Percentiles rank a stretch among this genome's conserved stretches.
phyloP scores from a whole-genome alignment of 2,797 vertebrate species.

The Brachymystax lenok region DNA sequence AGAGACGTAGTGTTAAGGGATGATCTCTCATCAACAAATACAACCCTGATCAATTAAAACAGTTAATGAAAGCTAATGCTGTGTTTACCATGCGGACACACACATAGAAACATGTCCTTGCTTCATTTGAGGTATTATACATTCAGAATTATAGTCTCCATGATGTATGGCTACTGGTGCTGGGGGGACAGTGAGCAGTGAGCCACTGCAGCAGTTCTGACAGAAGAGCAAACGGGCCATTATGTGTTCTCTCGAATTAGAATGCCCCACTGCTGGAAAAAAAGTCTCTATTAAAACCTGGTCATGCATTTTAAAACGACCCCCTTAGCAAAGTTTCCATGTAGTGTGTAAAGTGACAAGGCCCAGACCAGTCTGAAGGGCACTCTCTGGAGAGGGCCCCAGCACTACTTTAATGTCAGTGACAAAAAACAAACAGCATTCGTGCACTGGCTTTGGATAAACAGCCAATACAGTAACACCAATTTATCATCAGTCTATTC shows the following conservation, averaged over 20 bases:
- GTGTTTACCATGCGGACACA: not conserved
- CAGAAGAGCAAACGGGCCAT: too few species aligned
- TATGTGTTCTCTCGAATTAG: not conserved
- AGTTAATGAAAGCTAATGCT: not conserved
- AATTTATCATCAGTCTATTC: not conserved
- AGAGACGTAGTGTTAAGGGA: not conserved
- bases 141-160: too few species aligned
- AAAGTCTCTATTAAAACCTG: not conserved
- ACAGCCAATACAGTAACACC: not conserved
- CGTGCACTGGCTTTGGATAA: not conserved
- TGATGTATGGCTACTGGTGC: too few species aligned
- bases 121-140: too few species aligned
- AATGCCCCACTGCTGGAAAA: not conserved
- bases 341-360: not conserved
- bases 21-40: not conserved
- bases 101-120: not conserved
- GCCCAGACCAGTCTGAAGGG: not conserved
- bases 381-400: not conserved
- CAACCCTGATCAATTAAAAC: not conserved
- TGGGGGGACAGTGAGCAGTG: not conserved
- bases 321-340: not conserved
- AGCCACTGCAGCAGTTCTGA: not conserved
- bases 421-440: not conserved
- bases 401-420: not conserved
- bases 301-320: not conserved